Conservation (phyloP, 2,113 vertebrate genomes). For the Hypanus sabinus region DNA sequence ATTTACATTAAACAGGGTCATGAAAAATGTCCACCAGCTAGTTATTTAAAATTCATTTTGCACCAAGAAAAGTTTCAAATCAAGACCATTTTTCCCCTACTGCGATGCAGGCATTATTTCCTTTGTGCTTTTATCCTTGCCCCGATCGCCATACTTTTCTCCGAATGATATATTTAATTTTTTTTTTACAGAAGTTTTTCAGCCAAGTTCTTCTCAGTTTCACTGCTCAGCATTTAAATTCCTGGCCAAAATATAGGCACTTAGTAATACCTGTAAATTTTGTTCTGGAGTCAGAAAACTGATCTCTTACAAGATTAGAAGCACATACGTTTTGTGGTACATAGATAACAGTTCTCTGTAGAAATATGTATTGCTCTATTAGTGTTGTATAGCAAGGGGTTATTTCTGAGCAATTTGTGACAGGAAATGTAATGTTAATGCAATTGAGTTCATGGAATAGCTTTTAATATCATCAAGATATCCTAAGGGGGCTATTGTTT, state of each 20-base stretch:
- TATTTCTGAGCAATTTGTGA: background rate
- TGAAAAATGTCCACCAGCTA: background rate
- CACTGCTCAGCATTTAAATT: background rate
- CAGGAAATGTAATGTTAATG: background rate
- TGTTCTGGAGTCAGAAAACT: background rate
- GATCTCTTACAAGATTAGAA: background rate
- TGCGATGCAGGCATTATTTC: background rate
- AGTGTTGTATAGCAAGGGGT: background rate
- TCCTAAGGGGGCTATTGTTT: background rate
- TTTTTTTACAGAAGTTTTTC: background rate
- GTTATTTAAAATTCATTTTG: background rate
- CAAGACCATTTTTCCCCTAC: background rate
- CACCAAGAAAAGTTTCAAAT: background rate
- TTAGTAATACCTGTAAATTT: background rate
- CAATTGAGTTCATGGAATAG: background rate
- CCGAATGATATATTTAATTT: background rate
- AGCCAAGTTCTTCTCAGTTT: background rate
- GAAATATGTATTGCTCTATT: background rate
- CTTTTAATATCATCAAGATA: background rate
- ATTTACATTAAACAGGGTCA: background rate
- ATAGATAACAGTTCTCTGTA: background rate
- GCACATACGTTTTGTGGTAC: background rate
- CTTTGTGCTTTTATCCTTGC: background rate
- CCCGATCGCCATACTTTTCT: background rate
- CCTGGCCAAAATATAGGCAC: background rate